These are phyloP conservation scores for Dasyprocta punctata DNA, from an alignment of 2,113 vertebrate genomes.

Conservation along the genomic window DNA sequence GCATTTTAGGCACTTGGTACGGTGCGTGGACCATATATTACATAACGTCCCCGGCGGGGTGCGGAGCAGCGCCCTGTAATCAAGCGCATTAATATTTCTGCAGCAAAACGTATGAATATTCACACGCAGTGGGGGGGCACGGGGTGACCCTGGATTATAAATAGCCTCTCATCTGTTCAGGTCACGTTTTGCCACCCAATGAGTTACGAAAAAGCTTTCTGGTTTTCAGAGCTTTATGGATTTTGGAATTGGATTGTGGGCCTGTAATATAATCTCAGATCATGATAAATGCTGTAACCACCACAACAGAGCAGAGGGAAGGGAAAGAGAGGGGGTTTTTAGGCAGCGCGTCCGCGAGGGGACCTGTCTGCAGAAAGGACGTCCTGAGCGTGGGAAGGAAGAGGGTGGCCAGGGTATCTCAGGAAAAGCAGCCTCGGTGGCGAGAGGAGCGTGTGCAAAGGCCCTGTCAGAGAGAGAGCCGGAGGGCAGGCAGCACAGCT, in stretches of 20 bases:
- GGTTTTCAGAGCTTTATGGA: constrained; percentile 71
- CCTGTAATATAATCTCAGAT: constrained; percentile 54
- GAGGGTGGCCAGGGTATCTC: accelerated
- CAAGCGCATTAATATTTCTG: constrained; percentile 62
- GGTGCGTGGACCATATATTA: not conserved
- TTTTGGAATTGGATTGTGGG: constrained; percentile 62
- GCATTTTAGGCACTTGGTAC: not conserved
- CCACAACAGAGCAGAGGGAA: not conserved
- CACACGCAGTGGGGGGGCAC: no score
- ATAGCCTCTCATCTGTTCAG: constrained; percentile 50
- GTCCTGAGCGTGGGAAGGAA: not conserved
- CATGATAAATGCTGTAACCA: constrained; percentile 34
- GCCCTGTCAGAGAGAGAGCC: not conserved
- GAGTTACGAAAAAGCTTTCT: constrained; percentile 68
- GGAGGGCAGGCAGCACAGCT: not conserved
- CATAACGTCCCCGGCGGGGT: constrained; percentile 23
- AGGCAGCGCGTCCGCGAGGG: not conserved
- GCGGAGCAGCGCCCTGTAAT: constrained; percentile 52
- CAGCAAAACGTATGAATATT: constrained; percentile 70
- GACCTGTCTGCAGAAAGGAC: not conserved
- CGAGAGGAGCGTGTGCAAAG: not conserved
- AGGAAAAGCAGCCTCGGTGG: not conserved
- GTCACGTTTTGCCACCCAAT: constrained; percentile 60
- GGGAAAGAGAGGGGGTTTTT: not conserved
- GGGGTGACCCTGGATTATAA: constrained; percentile 58